phyloP scores from a whole-genome alignment of 1,140 invertebrate genomes.

The Varroa destructor region DNA sequence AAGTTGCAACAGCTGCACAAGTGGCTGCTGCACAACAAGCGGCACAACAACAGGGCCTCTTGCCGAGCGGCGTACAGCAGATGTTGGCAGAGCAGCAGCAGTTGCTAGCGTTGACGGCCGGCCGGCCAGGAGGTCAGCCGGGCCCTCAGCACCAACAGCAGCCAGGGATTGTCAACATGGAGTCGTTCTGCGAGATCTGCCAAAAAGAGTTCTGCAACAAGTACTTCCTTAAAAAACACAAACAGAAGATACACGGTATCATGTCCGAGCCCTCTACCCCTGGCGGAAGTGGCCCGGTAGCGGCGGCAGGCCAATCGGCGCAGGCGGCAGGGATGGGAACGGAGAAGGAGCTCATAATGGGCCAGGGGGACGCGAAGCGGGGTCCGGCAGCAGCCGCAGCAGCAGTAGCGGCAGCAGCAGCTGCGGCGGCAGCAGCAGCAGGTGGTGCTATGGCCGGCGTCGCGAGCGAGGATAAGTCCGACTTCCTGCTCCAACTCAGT shows the following conservation, averaged over 20 bases:
- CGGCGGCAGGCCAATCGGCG: constrained; percentile 30
- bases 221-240: constrained; percentile 92
- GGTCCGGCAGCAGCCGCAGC: constrained; percentile 29
- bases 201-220: constrained; percentile 99
- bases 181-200: constrained; percentile 60
- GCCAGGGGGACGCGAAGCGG: constrained; percentile 34
- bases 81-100: constrained; percentile 29
- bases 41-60: constrained; percentile 27
- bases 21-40: background rate
- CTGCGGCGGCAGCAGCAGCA: constrained; percentile 33
- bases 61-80: constrained; percentile 28
- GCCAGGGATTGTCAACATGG: constrained; percentile 34
- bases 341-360: constrained; percentile 32
- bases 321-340: constrained; percentile 34
- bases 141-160: constrained; percentile 30
- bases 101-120: constrained; percentile 28
- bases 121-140: background rate
- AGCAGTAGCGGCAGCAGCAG: constrained; percentile 31
- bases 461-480: constrained; percentile 29
- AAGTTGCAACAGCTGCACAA: background rate
- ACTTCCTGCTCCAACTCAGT: constrained; percentile 31
- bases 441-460: background rate
- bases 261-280: constrained; percentile 35
- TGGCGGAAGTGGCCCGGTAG: constrained; percentile 32
- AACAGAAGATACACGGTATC: constrained; percentile 81